Conservation (phyloP, 2,888 invertebrate species). For the Chymomyza procnemis region DNA sequence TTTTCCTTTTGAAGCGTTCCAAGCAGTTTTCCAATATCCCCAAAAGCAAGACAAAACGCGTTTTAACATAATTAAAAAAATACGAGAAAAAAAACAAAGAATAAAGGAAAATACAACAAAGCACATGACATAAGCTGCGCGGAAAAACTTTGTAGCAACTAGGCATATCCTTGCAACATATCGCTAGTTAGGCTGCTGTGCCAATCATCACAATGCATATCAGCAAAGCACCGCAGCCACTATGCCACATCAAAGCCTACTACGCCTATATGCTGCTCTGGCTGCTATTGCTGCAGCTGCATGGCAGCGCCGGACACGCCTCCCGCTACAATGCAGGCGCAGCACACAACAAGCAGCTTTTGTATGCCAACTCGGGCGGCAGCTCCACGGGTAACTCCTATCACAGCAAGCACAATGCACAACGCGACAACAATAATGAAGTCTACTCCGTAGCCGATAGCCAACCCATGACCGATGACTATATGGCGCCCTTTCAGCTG, state of each 20-base stretch:
- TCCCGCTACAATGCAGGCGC: constrained; percentile 46
- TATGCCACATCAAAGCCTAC: background rate
- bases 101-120: no score
- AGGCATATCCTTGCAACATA: background rate
- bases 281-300: constrained; percentile 38
- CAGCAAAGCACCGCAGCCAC: constrained; percentile 3
- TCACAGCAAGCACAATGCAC: constrained; percentile 26
- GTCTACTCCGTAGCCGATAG: constrained; percentile 72
- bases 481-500: constrained; percentile 44
- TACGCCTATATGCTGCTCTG: constrained; percentile 20
- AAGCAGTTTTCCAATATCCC: background rate
- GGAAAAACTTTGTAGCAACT: background rate
- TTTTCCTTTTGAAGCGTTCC: no score
- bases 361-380: constrained; percentile 47
- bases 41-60: constrained; percentile 20
- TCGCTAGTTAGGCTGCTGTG: background rate
- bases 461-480: constrained; percentile 74
- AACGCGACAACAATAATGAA: constrained; percentile 53
- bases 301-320: constrained; percentile 27
- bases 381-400: constrained; percentile 4
- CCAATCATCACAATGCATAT: constrained; percentile 24
- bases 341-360: constrained; percentile 39
- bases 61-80: constrained; percentile 8
- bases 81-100: background rate
- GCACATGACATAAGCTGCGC: background rate